Percentiles rank a stretch among this genome's conserved stretches.
phyloP scores from a whole-genome alignment of 1,140 invertebrate species.

The Caenorhabditis elegans region DNA sequence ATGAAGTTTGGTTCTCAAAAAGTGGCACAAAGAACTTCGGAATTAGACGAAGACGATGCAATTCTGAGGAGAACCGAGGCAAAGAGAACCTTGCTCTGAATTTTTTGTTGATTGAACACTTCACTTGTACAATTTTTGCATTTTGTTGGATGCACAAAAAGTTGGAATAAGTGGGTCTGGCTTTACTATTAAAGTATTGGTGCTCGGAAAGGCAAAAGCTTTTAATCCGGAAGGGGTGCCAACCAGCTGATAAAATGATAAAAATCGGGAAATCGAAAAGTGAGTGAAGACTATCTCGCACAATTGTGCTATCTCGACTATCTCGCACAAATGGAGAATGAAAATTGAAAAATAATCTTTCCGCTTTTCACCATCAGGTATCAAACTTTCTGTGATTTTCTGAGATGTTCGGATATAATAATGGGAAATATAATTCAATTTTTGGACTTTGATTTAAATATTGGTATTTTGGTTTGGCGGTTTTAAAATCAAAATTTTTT shows the following conservation, averaged over 20 bases:
- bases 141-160: background rate
- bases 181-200: background rate
- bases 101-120: constrained; percentile 18
- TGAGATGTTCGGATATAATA: too few relatives aligned
- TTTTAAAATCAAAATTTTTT: too few relatives aligned
- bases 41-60: background rate
- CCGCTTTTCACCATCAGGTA: too few relatives aligned
- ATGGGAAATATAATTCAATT: too few relatives aligned
- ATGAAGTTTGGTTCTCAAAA: constrained; percentile 21
- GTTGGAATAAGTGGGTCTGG: background rate
- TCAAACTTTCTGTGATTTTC: too few relatives aligned
- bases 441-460: too few relatives aligned
- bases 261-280: too few relatives aligned
- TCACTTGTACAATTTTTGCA: background rate
- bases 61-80: background rate
- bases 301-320: too few relatives aligned
- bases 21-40: constrained; percentile 4
- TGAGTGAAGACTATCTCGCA: too few relatives aligned
- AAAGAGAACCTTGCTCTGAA: background rate
- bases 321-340: background rate
- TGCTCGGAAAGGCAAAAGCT: too few relatives aligned
- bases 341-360: background rate
- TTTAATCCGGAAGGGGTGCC: background rate
- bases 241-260: background rate
- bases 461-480: too few relatives aligned